Evolutionary conservation across 2,113 vertebrate species (phyloP).

Genomic region (Phainopepla nitens): DNA sequence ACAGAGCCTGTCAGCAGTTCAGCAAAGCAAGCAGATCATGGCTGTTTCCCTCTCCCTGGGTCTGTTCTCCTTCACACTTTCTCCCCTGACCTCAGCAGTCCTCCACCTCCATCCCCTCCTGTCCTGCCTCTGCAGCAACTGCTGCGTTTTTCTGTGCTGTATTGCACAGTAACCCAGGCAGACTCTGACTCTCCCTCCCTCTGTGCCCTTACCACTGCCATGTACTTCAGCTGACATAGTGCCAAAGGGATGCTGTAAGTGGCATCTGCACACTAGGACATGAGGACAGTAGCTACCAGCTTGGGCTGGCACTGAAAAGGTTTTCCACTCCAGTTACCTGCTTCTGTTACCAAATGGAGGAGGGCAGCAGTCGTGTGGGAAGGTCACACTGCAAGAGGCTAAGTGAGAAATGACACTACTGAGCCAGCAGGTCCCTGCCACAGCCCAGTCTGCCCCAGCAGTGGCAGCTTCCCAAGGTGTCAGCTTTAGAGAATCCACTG

Average conservation of each 20-base stretch:
- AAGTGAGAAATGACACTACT: background rate
- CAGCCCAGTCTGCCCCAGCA: background rate
- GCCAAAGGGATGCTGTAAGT: background rate
- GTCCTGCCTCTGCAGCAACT: background rate
- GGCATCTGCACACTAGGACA: background rate
- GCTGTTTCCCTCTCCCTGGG: background rate
- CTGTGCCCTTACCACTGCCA: background rate
- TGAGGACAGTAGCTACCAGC: background rate
- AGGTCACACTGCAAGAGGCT: background rate
- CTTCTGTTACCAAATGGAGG: background rate
- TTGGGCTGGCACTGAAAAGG: background rate
- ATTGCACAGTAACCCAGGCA: background rate
- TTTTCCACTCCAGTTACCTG: background rate
- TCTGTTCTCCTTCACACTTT: background rate
- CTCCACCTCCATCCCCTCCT: background rate
- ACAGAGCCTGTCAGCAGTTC: background rate
- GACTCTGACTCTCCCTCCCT: background rate
- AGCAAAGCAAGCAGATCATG: background rate
- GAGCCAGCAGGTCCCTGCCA: background rate
- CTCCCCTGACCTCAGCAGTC: background rate
- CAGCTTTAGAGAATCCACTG: background rate
- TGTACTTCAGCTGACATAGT: background rate
- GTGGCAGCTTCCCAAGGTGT: background rate
- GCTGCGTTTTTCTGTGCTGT: background rate
- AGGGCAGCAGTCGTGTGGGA: background rate